These are phyloP conservation scores for Trachymyrmex cornetzi DNA, from an alignment of 1,140 invertebrate genomes.

Conservation along the genomic window DNA sequence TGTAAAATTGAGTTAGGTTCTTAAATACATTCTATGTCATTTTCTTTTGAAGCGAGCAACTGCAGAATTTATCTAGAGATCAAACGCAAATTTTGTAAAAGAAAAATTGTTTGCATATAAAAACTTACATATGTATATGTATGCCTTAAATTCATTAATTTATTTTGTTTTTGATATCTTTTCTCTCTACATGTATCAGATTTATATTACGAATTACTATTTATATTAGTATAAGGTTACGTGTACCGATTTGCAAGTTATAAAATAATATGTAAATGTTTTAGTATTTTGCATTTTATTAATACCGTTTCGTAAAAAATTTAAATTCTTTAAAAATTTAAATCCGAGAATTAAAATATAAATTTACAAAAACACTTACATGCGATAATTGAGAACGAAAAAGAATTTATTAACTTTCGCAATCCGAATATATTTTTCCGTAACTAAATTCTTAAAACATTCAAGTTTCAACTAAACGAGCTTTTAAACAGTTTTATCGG, in stretches of 20 bases:
- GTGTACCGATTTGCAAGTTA: not conserved
- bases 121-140: not conserved
- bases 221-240: not conserved
- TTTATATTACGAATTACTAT: not conserved
- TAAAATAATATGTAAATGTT: conserved; percentile 29
- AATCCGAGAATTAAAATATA: conserved; percentile 1
- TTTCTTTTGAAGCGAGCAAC: not conserved
- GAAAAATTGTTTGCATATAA: not conserved
- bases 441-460: not conserved
- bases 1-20: not conserved
- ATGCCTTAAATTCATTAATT: not conserved
- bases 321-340: not conserved
- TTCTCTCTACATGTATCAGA: not conserved
- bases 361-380: not conserved
- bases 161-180: conserved; percentile 10
- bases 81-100: not conserved
- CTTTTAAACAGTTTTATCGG: not conserved
- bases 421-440: not conserved
- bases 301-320: not conserved
- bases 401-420: not conserved
- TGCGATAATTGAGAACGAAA: not conserved
- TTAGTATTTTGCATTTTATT: conserved; percentile 7
- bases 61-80: not conserved
- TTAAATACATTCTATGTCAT: not conserved
- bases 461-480: not conserved